These are phyloP conservation scores for Lanistes nyassanus DNA, from an alignment of 1,140 invertebrate genomes.

Conservation along the genomic window DNA sequence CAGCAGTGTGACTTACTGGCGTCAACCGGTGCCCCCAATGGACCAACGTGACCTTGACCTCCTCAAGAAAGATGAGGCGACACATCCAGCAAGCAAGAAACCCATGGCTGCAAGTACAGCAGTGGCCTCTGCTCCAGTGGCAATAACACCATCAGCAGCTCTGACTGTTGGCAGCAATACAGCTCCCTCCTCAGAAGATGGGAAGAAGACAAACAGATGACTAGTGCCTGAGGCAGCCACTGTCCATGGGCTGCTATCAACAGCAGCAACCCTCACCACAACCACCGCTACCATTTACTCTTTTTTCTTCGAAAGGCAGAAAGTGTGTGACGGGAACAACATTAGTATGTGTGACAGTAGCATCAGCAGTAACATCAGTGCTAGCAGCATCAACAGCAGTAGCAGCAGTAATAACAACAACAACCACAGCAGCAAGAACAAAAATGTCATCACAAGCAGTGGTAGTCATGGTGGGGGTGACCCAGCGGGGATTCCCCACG, in stretches of 20 bases:
- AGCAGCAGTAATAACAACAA: neutral
- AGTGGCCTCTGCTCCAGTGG: neutral
- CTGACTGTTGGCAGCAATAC: neutral
- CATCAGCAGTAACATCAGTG: neutral
- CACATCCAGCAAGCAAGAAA: neutral
- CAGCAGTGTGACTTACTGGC: slow-evolving; percentile 91
- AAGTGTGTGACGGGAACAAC: neutral
- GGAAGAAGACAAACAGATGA: too few relatives aligned
- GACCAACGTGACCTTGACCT: slow-evolving; percentile 5
- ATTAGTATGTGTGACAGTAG: neutral
- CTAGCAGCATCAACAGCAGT: neutral
- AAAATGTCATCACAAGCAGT: neutral
- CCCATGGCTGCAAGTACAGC: neutral
- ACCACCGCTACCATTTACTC: neutral
- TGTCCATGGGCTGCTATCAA: too few relatives aligned
- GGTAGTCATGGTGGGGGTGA: neutral
- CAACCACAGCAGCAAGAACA: neutral
- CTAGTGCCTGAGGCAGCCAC: too few relatives aligned
- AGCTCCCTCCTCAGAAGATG: too few relatives aligned
- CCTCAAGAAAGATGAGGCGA: neutral
- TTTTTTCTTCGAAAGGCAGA: neutral
- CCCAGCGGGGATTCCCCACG: neutral
- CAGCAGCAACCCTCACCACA: neutral
- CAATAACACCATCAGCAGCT: neutral
- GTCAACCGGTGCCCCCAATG: slow-evolving; percentile 78